Conservation (phyloP, 2,797 vertebrate species). For the Neopelma chrysocephalum region DNA sequence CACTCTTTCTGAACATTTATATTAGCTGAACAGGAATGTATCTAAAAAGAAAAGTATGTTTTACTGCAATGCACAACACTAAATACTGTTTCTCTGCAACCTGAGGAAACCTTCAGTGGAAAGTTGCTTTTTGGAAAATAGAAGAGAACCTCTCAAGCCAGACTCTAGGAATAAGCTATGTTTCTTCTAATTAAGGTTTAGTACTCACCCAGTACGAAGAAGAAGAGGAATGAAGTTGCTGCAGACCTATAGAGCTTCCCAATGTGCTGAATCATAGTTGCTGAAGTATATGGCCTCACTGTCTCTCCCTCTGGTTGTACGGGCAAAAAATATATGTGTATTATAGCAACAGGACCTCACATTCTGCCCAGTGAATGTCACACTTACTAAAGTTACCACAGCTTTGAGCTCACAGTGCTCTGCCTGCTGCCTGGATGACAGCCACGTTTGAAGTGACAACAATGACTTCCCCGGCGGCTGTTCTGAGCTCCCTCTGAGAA, state of each 20-base stretch:
- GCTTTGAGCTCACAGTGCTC: slow-evolving; percentile 13
- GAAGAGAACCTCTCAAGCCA: neutral
- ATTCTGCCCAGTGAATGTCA: slow-evolving; percentile 56
- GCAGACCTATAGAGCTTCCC: neutral
- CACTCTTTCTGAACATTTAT: neutral
- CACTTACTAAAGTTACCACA: slow-evolving; percentile 64
- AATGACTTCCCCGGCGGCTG: neutral
- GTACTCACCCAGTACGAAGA: slow-evolving; percentile 57
- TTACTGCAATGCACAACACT: neutral
- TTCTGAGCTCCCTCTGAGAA: neutral
- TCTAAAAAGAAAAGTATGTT: neutral
- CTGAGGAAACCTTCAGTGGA: neutral
- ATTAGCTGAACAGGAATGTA: neutral
- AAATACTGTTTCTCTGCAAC: neutral
- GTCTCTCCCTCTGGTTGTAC: neutral
- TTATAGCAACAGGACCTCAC: slow-evolving; percentile 33
- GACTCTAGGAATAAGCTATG: neutral
- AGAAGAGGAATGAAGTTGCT: slow-evolving; percentile 18
- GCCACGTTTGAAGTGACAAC: slow-evolving; percentile 18
- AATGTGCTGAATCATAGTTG: slow-evolving; percentile 23
- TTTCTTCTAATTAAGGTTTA: neutral
- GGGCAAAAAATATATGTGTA: neutral
- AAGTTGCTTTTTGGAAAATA: neutral
- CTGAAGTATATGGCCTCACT: neutral
- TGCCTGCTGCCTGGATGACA: slow-evolving; percentile 27